Conservation (phyloP, 2,113 vertebrate species). For the Trichechus manatus region DNA sequence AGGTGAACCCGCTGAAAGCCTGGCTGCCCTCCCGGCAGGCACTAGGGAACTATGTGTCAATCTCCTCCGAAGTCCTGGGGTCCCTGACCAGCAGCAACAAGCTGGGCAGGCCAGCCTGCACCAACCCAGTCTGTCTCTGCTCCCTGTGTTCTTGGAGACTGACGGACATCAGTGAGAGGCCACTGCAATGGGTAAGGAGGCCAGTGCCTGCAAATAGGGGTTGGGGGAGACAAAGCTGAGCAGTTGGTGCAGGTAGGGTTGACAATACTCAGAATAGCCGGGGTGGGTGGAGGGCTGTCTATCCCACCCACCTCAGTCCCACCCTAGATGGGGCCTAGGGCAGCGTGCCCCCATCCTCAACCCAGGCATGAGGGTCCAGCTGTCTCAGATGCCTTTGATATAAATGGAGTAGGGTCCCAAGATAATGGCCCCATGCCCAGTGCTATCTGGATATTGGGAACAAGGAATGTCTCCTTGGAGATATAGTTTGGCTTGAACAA, state of each 20-base stretch:
- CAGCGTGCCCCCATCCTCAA: neutral
- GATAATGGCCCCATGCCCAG: fast-evolving
- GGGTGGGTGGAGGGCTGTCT: neutral
- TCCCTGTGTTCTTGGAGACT: neutral
- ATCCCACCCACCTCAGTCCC: fast-evolving
- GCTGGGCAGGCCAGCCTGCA: neutral
- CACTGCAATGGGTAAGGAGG: neutral
- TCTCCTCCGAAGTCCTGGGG: neutral
- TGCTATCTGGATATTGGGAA: neutral
- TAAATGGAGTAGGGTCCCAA: too few species aligned
- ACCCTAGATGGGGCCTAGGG: neutral
- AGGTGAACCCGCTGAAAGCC: neutral
- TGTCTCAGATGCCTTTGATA: too few species aligned
- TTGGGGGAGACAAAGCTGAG: neutral
- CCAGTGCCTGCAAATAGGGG: neutral
- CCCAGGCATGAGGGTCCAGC: neutral
- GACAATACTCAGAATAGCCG: neutral
- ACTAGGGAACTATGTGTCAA: too few species aligned
- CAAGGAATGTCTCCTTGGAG: neutral
- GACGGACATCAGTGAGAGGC: neutral
- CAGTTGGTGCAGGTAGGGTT: fast-evolving
- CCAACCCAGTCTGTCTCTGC: fast-evolving
- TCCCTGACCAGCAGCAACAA: neutral
- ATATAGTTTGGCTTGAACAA: neutral
- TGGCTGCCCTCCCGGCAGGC: neutral